phyloP scores from a whole-genome alignment of 2,888 invertebrate genomes.

The Rhopalosiphum nymphaeae region DNA sequence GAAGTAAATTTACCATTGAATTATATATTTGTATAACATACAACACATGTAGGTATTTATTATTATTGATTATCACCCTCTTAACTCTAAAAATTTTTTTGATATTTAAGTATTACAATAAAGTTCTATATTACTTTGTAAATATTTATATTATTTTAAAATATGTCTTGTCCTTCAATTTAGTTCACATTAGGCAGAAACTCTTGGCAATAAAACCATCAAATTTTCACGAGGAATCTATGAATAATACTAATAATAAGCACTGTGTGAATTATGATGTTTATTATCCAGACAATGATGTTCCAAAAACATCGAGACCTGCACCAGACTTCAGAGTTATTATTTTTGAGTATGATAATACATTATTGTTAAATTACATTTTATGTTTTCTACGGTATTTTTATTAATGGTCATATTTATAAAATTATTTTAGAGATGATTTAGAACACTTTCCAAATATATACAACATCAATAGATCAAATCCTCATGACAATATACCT shows the following conservation, averaged over 20 bases:
- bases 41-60: background rate
- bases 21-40: background rate
- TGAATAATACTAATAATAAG: background rate
- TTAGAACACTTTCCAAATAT: slow-evolving; percentile 46
- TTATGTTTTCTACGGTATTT: background rate
- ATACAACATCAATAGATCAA: background rate
- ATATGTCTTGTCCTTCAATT: background rate
- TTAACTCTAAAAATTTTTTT: background rate
- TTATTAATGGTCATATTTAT: background rate
- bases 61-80: too few relatives aligned
- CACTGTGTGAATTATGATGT: slow-evolving; percentile 70
- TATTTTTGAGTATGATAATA: slow-evolving; percentile 70
- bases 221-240: background rate
- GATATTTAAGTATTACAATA: background rate
- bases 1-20: background rate
- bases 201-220: slow-evolving; percentile 45
- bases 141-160: background rate
- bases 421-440: slow-evolving; percentile 39
- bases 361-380: background rate
- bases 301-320: slow-evolving; percentile 71
- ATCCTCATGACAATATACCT: slow-evolving; percentile 69
- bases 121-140: background rate
- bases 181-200: slow-evolving; percentile 38
- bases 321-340: slow-evolving; percentile 72
- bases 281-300: slow-evolving; percentile 71